Evolutionary conservation across 1,140 invertebrate species (phyloP), one percentile per base, ranked within the genome.

Genomic region (Macrosteles quadrilineatus): DNA sequence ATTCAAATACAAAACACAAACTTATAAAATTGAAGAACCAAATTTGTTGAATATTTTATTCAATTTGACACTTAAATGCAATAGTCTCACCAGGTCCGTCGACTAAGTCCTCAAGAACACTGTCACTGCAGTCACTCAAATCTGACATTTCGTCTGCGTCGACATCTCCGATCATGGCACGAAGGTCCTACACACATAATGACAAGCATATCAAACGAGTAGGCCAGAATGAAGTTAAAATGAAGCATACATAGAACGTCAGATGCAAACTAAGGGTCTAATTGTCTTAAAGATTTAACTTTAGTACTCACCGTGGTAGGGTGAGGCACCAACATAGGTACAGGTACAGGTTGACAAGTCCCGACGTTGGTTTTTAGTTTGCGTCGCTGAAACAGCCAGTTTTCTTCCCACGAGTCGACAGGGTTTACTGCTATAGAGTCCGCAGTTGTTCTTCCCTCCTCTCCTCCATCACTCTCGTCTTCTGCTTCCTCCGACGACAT

Each of bases 81-180:
- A 11, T 1, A 11, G 19, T 9, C 1, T 67, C 17, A 57, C 45
- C 69, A 40, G 40, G 67, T 84, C 55, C 85, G 71, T 79, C 78
- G 32, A 80, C 74, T 0, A 86, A 69, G 47, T 84, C 78, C 32
- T 87, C 81, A 74, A 88, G 87, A 11, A 84, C 90, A 27, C 87
- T 87, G 77, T 93, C 91, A 17, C 73, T 76, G 59, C 76, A 78
- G 73, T 85, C 83, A 1, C 92, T 94, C 9, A 95, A 80, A 78
- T 95, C 93, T 30, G 92, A 94, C 0, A 91, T 89, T 75, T 95
- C 92, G 63, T 95, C 93, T 1, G 90, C 87, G 71, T 94, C 91
- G 73, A 87, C 85, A 75, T 92, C 91, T 0, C 93, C 93, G 70
- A 95, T 93, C 47, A 91, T 79, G 1, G 89, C 88, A 77, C 88